Evolutionary conservation across 2,888 invertebrate species (phyloP).

Genomic region (Zaprionus lineosus): DNA sequence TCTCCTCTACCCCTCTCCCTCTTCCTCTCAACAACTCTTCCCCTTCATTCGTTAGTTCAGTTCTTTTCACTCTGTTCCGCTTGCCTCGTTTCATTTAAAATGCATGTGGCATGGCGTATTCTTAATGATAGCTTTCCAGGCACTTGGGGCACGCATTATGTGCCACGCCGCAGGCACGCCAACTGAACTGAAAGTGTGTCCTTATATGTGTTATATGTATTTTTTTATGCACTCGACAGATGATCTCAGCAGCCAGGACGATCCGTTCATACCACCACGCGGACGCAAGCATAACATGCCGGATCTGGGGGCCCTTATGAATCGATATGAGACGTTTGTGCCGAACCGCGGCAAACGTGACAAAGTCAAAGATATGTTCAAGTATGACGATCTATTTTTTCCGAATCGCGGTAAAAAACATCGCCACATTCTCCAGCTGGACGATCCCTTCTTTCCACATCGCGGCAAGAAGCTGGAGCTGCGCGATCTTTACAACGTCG

Average conservation of each 20-base stretch:
- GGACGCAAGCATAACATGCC: constrained; percentile 80
- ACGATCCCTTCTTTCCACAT: constrained; percentile 81
- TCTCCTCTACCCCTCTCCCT: no score
- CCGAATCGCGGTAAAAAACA: constrained; percentile 82
- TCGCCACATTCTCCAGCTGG: constrained; percentile 44
- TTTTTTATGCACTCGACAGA: constrained; percentile 27
- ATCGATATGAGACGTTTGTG: constrained; percentile 80
- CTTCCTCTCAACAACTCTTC: no score
- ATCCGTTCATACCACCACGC: constrained; percentile 82
- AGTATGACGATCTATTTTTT: constrained; percentile 82
- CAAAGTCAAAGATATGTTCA: constrained; percentile 81
- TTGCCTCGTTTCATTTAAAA: constrained; percentile 47
- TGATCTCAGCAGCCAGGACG: constrained; percentile 51
- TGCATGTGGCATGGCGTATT: constrained; percentile 41
- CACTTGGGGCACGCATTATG: constrained; percentile 14
- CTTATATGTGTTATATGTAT: neutral
- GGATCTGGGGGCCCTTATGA: constrained; percentile 70
- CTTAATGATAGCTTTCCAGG: constrained; percentile 24
- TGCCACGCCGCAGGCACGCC: no score
- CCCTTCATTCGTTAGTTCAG: constrained; percentile 11
- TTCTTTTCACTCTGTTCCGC: constrained; percentile 3
- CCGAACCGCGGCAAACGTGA: constrained; percentile 82
- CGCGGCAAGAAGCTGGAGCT: constrained; percentile 81
- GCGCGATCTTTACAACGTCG: constrained; percentile 80
- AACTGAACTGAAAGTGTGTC: no score